Evolutionary conservation across 2,888 invertebrate species (phyloP), one percentile per base, ranked within the genome.

Genomic region (Sarcophaga caerulescens): DNA sequence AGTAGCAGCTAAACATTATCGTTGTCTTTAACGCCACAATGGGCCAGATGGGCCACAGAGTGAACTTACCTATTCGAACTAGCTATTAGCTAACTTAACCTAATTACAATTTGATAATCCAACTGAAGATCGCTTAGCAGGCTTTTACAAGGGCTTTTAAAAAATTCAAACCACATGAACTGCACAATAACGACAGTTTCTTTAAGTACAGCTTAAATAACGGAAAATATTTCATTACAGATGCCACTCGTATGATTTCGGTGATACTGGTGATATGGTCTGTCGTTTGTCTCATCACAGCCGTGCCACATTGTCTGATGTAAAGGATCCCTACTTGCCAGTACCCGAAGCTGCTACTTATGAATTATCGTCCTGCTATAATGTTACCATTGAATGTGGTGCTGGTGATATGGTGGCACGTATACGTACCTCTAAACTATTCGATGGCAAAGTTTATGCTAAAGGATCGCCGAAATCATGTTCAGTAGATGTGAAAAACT

Each of bases 401-500:
- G 95, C 97, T 63, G 97, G 97, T 83, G 97, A 98, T 93, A 98
- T 98, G 98, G 96, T 98, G 71, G 97, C 98, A 68, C 95, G 96
- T 89, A 97, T 98, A 92, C 96, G 97, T 93, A 98, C 98, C 75
- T 97, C 97, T 88, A 97, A 97, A 93, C 94, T 98, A 80, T 98
- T 98, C 94, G 97, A 97, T 93, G 98, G 98, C 87, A 98, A 98
- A 94, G 97, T 98, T 88, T 98, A 98, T 94, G 98, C 98, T 80
- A 98, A 98, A 93, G 97, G 97, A 88, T 97, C 97, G 89, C 98
- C 98, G 69, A 98, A 97, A 93, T 97, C 97, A 45, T 98, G 98
- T 93, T 96, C 98, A 68, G 95, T 96, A 88, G 98, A 98, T 92
- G 96, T 98, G 79, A 96, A 96, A 90, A 96, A 96, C 91, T 96